A percentile compares a stretch with the other conserved stretches of the same genome.
Evolutionary conservation across 2,113 vertebrate genomes (phyloP).

Genomic region (Sminthopsis crassicaudata): DNA sequence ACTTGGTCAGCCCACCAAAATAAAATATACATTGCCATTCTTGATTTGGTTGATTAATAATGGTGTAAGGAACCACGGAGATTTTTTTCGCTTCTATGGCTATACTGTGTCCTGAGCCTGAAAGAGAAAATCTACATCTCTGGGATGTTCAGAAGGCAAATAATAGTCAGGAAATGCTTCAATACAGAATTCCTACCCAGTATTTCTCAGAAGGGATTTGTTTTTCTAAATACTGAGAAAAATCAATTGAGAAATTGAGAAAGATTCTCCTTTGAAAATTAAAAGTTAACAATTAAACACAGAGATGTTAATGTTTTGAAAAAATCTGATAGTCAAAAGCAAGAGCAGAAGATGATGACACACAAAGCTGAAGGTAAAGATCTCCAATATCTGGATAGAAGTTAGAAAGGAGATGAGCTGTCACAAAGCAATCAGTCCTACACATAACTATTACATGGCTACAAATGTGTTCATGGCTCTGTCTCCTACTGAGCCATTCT

Average conservation of each 20-base stretch:
- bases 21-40: neutral
- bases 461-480: neutral
- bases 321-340: neutral
- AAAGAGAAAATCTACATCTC: neutral
- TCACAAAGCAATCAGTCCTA: neutral
- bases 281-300: constrained; percentile 32
- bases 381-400: neutral
- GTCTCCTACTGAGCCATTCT: constrained; percentile 21
- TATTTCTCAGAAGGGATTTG: constrained; percentile 18
- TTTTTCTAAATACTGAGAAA: constrained; percentile 36
- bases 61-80: no score
- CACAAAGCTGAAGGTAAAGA: neutral
- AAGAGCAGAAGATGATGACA: constrained; percentile 16
- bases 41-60: neutral
- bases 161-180: neutral
- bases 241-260: constrained; percentile 21
- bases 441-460: neutral
- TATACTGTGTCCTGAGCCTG: neutral
- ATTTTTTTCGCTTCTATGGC: neutral
- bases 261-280: constrained; percentile 13
- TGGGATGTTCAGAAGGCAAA: neutral
- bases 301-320: constrained; percentile 22
- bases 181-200: neutral
- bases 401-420: neutral
- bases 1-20: neutral